Conservation (phyloP, 2,888 invertebrate species). For the Ellobium chinense region DNA sequence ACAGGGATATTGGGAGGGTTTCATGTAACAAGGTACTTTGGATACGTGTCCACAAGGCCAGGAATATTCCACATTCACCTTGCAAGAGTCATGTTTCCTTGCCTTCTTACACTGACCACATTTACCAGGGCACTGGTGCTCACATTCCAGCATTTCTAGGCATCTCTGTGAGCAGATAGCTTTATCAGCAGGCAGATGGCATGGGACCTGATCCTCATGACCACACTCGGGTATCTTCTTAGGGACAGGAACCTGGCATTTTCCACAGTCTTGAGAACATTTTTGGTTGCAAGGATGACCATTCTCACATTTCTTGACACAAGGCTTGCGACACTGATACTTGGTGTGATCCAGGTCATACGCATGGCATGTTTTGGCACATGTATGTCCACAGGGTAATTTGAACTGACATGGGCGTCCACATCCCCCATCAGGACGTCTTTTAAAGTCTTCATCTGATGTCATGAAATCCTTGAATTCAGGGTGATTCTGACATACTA, state of each 20-base stretch:
- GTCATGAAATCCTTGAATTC: slow-evolving; percentile 1
- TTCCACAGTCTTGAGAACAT: slow-evolving; percentile 28
- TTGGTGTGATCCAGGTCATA: not conserved
- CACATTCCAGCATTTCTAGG: slow-evolving; percentile 30
- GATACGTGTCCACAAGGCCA: slow-evolving; percentile 47
- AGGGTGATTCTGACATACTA: slow-evolving; percentile 44
- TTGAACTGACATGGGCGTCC: slow-evolving; percentile 32
- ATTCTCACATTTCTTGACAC: not conserved
- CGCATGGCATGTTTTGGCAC: slow-evolving; percentile 53
- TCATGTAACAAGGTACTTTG: slow-evolving; percentile 18
- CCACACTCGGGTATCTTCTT: slow-evolving; percentile 32
- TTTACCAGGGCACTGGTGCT: slow-evolving; percentile 37
- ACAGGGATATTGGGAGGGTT: slow-evolving; percentile 20
- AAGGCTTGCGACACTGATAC: slow-evolving; percentile 22
- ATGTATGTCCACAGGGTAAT: slow-evolving; percentile 43
- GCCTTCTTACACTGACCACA: slow-evolving; percentile 30
- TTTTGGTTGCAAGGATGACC: slow-evolving; percentile 35
- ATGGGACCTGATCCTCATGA: slow-evolving; percentile 16
- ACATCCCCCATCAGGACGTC: slow-evolving; percentile 47
- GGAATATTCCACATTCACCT: not conserved
- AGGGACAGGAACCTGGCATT: not conserved
- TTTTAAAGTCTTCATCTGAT: slow-evolving; percentile 40
- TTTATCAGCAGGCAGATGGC: slow-evolving; percentile 27
- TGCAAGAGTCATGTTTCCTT: slow-evolving; percentile 6
- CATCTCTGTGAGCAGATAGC: slow-evolving; percentile 26